Evolutionary conservation across 2,888 invertebrate genomes (phyloP), one percentile per base, ranked within the genome.

Genomic region (Ernsta delagoae): DNA sequence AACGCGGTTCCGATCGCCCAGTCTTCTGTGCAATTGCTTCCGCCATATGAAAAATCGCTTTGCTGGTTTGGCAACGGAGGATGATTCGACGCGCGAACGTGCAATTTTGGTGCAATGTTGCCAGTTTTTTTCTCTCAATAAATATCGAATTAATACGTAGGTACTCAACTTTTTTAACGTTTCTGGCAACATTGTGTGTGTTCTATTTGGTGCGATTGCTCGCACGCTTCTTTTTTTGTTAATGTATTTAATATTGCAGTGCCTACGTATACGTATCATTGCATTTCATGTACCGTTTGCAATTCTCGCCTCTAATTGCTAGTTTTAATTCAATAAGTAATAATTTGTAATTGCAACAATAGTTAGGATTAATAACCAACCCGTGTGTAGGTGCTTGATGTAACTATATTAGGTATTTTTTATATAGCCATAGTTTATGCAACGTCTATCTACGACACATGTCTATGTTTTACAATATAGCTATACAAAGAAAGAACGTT

Each of bases 21-120:
- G 11, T 41, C 7, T 71, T 71, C 72, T n/a, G 81, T 75, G 70
- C 75, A 76, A 82, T 79, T 75, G 77, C 78, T 86, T 87, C 84
- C 86, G 80, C 77, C 74, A 77, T 77, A 79, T 78, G 73, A 74
- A 75, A 76, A 73, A 74, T 77, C 73, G 74, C 73, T 75, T 75
- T 74, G 59, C 70, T 70, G 63, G 73, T 79, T 78, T 74, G 70
- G 75, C 72, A 80, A 78, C 71, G 50, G 57, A 68, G 70, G 70
- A 70, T 24, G 24, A 24, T 24, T 72, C 70, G 57, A 70, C 70
- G 59, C 62, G 11, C 45, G 61, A 65, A 56, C 16, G 69, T 43
- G 53, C 41, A 63, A 63, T 45, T 45, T 62, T 57, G 61, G 24
- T 68, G 68, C 62, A 68, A 68, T 61, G 57, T 62, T 62, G 68